phyloP scores from a whole-genome alignment of 2,113 vertebrate species.

The Rhipidura dahli region DNA sequence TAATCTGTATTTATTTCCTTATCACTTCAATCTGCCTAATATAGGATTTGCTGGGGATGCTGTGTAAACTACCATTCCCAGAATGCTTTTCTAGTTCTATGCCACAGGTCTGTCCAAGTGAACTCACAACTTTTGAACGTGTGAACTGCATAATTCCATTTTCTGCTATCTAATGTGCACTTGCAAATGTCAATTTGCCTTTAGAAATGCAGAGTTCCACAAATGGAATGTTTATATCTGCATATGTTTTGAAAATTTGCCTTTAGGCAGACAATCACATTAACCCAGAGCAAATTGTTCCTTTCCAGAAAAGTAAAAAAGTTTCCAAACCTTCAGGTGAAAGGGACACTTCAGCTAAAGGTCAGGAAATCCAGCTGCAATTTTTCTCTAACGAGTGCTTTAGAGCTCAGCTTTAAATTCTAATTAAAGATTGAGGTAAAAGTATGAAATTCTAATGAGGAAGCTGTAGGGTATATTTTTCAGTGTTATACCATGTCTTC shows the following conservation, averaged over 20 bases:
- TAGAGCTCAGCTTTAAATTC: conserved; percentile 30
- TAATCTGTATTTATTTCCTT: background rate
- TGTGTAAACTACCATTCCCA: background rate
- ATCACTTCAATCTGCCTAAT: background rate
- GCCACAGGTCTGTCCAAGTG: background rate
- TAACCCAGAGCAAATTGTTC: conserved; percentile 18
- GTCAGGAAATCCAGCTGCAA: conserved; percentile 30
- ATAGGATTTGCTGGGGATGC: rapidly evolving
- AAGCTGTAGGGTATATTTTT: background rate
- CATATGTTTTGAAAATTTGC: background rate
- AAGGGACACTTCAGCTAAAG: conserved; percentile 24
- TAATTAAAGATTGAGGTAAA: conserved; percentile 41
- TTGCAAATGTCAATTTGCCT: conserved; percentile 12
- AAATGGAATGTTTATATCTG: conserved; percentile 10
- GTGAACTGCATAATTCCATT: background rate
- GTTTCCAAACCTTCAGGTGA: background rate
- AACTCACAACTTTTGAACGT: background rate
- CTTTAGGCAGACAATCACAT: background rate
- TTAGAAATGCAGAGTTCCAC: background rate
- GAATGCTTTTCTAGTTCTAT: background rate
- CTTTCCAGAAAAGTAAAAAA: background rate
- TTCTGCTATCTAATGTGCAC: background rate
- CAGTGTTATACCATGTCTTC: background rate
- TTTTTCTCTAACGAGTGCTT: conserved; percentile 23
- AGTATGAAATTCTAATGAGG: conserved; percentile 22